Base-by-base conservation (phyloP, 2,888 invertebrate species). In the Tenthredo amoena region DNA sequence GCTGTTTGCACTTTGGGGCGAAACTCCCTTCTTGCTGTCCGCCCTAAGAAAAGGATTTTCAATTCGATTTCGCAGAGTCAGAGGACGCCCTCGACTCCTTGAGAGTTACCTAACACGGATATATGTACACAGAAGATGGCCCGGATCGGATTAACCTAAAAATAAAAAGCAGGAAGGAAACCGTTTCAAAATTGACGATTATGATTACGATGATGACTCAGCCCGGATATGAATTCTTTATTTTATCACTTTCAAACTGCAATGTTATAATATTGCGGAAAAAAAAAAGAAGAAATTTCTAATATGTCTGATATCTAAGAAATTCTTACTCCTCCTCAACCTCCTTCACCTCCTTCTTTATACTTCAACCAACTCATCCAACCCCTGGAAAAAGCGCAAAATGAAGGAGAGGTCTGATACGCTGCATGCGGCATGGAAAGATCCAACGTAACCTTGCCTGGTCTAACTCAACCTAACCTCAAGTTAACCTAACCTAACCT, bases 291-390 rank as follows among this genome's bases (percentile, higher is more conserved):
- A 21, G 1, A 86, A 88, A 87, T 88, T 85, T 87, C 88, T 89
- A 89, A 89, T 89, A 89, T 87, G 87, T 87, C 86, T 71, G 87
- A 37, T 81, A 87, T 86, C 87, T 87, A 87, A 89, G 87, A 87
- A 89, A 87, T 88, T 89, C 87, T 88, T 87, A 43, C 9, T 6
- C 18, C 12, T 26, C 9, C 15, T 21, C 26, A 15, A 34, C 1
- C 15, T 50, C 31, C 50, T 34, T 50, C 26, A 34, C 1, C 15
- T 50, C 31, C 50, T 34, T 50, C 62, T 40, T 55, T 37, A 26
- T 77, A 76, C 62, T 81, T 34, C 5, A 21, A n/a, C 18, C 50
- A 18, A 34, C 31, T 77, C 31, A 31, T 50, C 76, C 31, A 18
- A 26, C 21, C 10, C 40, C 1, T 6, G n/a, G n/a, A n/a, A 12